phyloP scores from a whole-genome alignment of 30 jellyfish, hydroid and myxozoan genomes.

The Turritopsis dohrnii region DNA sequence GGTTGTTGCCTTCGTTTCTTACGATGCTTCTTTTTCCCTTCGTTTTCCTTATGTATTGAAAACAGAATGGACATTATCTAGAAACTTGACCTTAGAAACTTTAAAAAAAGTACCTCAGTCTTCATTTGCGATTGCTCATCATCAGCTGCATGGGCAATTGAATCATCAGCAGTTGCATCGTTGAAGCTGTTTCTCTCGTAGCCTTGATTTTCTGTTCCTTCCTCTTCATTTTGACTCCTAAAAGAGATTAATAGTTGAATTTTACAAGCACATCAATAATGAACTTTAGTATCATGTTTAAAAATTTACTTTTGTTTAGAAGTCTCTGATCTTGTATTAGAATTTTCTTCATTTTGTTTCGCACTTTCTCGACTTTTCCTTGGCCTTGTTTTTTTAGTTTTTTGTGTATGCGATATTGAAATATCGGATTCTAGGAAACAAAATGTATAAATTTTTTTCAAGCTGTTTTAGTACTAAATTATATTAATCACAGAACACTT shows the following conservation, averaged over 20 bases:
- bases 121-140: neutral
- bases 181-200: neutral
- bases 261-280: no score
- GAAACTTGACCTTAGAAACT: no score
- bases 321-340: neutral
- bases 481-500: neutral
- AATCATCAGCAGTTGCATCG: neutral
- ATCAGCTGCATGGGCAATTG: constrained; percentile 4
- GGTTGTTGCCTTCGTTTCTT: neutral
- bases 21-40: constrained; percentile 2
- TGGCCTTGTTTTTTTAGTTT: neutral
- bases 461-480: neutral
- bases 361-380: neutral
- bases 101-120: neutral
- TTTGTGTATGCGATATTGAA: neutral
- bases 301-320: neutral
- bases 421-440: neutral
- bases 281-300: neutral
- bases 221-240: neutral
- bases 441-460: neutral
- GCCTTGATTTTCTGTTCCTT: neutral
- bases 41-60: neutral
- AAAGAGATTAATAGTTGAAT: no score
- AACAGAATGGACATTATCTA: no score
- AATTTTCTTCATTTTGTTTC: neutral